A percentile compares a stretch with the other conserved stretches of the same genome.
phyloP scores from a whole-genome alignment of 2,113 vertebrate genomes.

The Tricholaema leucomelas region DNA sequence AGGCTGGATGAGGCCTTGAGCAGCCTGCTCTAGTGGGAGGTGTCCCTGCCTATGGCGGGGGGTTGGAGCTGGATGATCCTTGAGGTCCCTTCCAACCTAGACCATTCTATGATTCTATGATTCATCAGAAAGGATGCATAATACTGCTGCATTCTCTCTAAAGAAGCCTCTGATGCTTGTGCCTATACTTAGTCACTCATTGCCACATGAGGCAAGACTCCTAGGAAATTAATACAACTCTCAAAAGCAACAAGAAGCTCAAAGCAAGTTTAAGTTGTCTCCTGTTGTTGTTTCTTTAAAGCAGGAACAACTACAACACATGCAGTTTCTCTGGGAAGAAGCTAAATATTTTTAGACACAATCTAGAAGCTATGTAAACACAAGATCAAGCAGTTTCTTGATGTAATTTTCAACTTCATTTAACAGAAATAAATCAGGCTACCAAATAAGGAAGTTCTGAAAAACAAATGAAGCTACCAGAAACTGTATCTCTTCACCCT shows the following conservation, averaged over 20 bases:
- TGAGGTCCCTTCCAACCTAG: too few species aligned
- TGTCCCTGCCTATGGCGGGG: too few species aligned
- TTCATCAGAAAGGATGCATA: background rate
- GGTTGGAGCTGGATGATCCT: too few species aligned
- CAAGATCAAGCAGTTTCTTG: background rate
- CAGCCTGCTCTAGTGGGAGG: too few species aligned
- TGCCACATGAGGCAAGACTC: background rate
- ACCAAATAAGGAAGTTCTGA: background rate
- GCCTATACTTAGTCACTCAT: background rate
- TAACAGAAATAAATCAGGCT: background rate
- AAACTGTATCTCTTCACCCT: background rate
- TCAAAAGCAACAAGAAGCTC: background rate
- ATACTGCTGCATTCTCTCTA: background rate
- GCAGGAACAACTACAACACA: background rate
- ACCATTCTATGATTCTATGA: too few species aligned
- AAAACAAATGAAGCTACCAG: background rate
- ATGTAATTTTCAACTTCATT: background rate
- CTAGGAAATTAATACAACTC: background rate
- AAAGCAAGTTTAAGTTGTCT: background rate
- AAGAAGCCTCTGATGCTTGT: background rate
- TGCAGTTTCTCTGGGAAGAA: background rate
- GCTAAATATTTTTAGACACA: background rate
- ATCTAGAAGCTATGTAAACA: background rate
- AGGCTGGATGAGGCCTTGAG: too few species aligned
- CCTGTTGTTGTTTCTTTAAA: background rate